Base-by-base conservation (phyloP, 2,888 invertebrate species). In the Laspeyria flexula region DNA sequence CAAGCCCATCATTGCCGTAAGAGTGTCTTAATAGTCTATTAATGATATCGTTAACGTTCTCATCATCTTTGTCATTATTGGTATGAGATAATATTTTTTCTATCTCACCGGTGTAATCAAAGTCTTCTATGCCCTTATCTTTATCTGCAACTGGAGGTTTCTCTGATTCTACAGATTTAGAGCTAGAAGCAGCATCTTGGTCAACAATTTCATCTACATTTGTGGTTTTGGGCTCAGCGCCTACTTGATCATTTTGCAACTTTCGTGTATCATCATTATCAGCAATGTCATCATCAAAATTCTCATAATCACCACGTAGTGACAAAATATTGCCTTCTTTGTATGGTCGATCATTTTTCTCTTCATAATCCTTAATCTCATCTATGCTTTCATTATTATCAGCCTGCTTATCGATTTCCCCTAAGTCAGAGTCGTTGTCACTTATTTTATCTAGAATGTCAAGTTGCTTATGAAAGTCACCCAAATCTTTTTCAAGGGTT, bases 391-490 rank as follows among this genome's bases (percentile, higher is more conserved):
- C 34, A 48, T 44, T 39, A 43, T 44, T 52, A 3, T 71, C 53
- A 0, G 18, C 43, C 12, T 57, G 41, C 9, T 57, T 55, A 7
- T 48, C 40, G 4, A 63, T 50, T 0, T 50, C 25, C 25, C 30
- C 59, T 9, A 63, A 50, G 6, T 66, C 53, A 3, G 66, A 48
- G 5, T 49, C 54, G 10, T 73, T 65, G 23, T 67, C 57, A 11
- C 55, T 64, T 7, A 88, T 65, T 63, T 86, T 83, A 9, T 78
- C 65, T 43, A 80, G 60, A 10, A 81, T 83, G 41, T 78, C 78
- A 46, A 83, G 73, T 18, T 90, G 57, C 45, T 79, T 75, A 11
- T 79, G 73, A 25, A 88, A 74, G 56, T 90, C 86, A 13, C 62
- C 61, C 38, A 81, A 78, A 1, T 73, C 75, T 58, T 81, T 75